Evolutionary conservation across 1,140 invertebrate genomes (phyloP).

Genomic region (Penaeus japonicus): DNA sequence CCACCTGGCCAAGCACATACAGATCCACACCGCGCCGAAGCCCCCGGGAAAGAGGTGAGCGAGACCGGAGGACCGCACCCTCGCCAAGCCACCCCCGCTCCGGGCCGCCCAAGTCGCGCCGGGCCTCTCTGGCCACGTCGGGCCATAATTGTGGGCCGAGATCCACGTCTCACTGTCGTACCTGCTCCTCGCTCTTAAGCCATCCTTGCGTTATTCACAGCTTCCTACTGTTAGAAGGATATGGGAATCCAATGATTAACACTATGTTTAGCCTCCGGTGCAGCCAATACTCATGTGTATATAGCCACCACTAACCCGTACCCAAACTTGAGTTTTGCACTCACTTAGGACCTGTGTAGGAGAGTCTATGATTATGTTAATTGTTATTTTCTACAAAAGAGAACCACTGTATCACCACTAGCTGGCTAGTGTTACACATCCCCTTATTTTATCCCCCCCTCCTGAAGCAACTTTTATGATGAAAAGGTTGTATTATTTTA

Average conservation of each 20-base stretch:
- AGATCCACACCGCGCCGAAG: slow-evolving; percentile 81
- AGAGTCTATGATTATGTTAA: slow-evolving; percentile 20
- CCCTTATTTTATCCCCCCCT: neutral
- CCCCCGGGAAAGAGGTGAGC: slow-evolving; percentile 58
- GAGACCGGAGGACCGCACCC: neutral
- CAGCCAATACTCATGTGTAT: slow-evolving; percentile 54
- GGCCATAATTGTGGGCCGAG: slow-evolving; percentile 31
- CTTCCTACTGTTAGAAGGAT: slow-evolving; percentile 53
- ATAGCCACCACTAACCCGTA: slow-evolving; percentile 45
- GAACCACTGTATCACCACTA: slow-evolving; percentile 19
- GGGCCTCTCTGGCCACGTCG: slow-evolving; percentile 16
- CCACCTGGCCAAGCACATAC: slow-evolving; percentile 96
- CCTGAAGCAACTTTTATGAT: neutral
- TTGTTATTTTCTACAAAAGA: slow-evolving; percentile 27
- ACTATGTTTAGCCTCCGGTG: slow-evolving; percentile 48
- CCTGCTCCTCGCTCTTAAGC: slow-evolving; percentile 55
- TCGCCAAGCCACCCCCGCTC: neutral
- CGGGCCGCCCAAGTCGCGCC: slow-evolving; percentile 28
- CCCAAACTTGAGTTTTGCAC: neutral
- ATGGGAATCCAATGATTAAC: slow-evolving; percentile 55
- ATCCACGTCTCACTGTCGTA: slow-evolving; percentile 53
- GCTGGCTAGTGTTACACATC: slow-evolving; percentile 46
- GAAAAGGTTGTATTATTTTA: slow-evolving; percentile 20
- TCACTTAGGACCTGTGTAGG: slow-evolving; percentile 20
- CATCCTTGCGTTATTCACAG: slow-evolving; percentile 50